A percentile compares a stretch with the other conserved stretches of the same genome.
Conservation (phyloP, 2,888 invertebrate genomes). For the Cylindroiulus punctatus region DNA sequence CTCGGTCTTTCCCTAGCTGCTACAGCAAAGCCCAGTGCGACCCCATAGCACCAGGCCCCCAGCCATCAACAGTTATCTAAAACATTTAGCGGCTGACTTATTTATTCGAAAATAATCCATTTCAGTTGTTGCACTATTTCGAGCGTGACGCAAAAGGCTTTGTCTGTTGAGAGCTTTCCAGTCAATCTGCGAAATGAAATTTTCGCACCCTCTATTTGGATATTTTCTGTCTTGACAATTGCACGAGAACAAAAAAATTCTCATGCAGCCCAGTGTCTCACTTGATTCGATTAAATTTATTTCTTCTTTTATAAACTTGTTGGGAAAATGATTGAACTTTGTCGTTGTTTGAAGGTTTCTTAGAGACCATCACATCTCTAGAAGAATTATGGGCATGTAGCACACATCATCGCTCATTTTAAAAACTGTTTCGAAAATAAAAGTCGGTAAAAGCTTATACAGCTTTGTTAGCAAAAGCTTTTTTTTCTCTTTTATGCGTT, state of each 20-base stretch:
- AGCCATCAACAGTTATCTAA: conserved; percentile 41
- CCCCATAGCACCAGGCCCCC: background rate
- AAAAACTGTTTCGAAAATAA: too few species aligned
- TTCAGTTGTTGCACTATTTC: conserved; percentile 2
- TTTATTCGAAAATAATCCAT: conserved; percentile 44
- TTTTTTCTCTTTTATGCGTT: too few species aligned
- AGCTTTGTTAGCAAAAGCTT: too few species aligned
- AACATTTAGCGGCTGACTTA: conserved; percentile 45
- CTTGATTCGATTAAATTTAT: conserved; percentile 11
- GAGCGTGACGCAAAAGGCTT: background rate
- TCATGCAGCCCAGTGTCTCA: background rate
- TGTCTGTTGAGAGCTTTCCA: conserved; percentile 32
- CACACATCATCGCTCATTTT: background rate
- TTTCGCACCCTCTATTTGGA: background rate
- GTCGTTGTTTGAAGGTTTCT: background rate
- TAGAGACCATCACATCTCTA: background rate
- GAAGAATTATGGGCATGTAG: background rate
- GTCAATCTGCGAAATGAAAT: conserved; percentile 28
- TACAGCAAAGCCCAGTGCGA: background rate
- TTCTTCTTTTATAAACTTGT: background rate
- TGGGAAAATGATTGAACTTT: background rate
- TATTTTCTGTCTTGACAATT: background rate
- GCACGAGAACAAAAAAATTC: background rate
- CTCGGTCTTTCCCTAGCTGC: background rate
- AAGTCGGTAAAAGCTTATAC: too few species aligned